Base-by-base conservation (phyloP, 2,888 invertebrate genomes). In the Drosophila neutralis region DNA sequence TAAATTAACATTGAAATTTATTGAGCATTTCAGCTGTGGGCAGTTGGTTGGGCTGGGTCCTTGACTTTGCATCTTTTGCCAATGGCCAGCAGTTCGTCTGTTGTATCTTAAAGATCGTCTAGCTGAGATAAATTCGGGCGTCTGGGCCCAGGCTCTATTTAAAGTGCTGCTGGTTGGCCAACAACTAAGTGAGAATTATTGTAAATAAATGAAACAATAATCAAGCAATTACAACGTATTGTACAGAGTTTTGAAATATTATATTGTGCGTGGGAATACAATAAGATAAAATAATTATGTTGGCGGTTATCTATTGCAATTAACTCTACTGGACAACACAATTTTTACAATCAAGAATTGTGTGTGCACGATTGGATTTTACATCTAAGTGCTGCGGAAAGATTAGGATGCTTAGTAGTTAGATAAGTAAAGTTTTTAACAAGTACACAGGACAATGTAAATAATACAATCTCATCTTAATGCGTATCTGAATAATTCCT, bases 1-100 rank as follows among this genome's bases (percentile, higher is more conserved):
- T 84, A 90, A 87, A 90, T 87, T 85, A 89, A 80, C 85, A 89
- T 87, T 89, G 73, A 90, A 89, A 87, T 87, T 87, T 84, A 87
- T 87, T 89, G 87, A 76, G 69, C 76, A 57, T 75, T 77, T 89
- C 73, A 78, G 48, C 85, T 73, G 78, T 72, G 83, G 90, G 69
- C 73, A 72, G 77, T 69, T 67, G 72, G 73, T 54, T 54, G 11
- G 54, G 11, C 13, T n/a, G 27, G 67, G 48, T 66, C 72, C 73
- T 87, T 78, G 84, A 78, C 89, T 78, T 71, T 66, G 69, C 87
- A 78, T 81, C 78, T 80, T 82, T 85, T 69, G 62, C 69, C 68
- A 65, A 56, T 45, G 45, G 59, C 59, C 42, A 59, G 56, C 71
- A 66, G 54, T 65, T 60, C 74, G 64, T 72, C 85, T 61, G 68